phyloP scores from a whole-genome alignment of 2,797 vertebrate genomes.

The Crypturellus tataupa region DNA sequence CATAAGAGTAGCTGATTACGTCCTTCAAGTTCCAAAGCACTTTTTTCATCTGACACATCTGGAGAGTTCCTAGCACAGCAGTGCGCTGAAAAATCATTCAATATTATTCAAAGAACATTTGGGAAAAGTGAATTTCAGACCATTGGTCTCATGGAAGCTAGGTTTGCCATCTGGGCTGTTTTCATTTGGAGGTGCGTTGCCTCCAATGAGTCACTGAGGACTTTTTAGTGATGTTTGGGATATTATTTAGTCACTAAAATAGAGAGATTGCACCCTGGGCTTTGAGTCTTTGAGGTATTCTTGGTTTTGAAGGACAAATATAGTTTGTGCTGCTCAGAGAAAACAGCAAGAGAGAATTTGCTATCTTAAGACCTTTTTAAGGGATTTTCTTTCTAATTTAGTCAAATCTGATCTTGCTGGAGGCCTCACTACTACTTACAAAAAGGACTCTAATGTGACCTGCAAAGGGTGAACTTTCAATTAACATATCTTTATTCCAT shows the following conservation, averaged over 20 bases:
- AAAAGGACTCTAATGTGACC: neutral
- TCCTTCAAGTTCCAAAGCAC: neutral
- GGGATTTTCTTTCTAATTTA: neutral
- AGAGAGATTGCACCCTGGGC: neutral
- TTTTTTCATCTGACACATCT: neutral
- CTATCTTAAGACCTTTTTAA: neutral
- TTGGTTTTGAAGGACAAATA: neutral
- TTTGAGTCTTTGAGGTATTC: neutral
- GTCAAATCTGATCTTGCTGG: neutral
- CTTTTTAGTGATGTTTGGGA: neutral
- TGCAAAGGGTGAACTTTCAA: neutral
- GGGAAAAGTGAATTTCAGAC: neutral
- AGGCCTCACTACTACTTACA: neutral
- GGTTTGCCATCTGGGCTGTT: constrained; percentile 1
- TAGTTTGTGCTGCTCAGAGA: neutral
- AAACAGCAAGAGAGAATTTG: neutral
- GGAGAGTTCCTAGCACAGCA: neutral
- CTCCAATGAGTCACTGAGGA: neutral
- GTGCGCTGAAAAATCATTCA: neutral
- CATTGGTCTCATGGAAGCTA: neutral
- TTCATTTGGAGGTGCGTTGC: neutral
- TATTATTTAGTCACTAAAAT: neutral
- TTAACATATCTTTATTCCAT: neutral
- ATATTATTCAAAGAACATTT: neutral
- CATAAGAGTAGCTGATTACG: neutral